Conservation (phyloP, 2,113 vertebrate genomes). For the Petrocephalus microphthalmus region DNA sequence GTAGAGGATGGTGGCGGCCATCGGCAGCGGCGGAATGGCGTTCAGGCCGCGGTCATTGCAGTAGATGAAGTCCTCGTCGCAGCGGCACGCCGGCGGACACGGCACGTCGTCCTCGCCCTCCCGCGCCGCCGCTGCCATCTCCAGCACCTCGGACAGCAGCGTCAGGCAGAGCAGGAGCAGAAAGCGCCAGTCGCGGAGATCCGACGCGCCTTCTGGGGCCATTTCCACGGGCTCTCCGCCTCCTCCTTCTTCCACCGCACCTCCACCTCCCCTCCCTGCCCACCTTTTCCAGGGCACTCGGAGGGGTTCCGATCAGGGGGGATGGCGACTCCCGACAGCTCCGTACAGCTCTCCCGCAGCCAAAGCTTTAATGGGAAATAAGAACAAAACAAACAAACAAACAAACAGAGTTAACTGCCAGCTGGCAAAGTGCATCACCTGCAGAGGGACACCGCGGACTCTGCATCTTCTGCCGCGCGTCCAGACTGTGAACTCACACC, state of each 20-base stretch:
- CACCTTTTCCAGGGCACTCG: not conserved
- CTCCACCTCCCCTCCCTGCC: not conserved
- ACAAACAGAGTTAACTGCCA: not conserved
- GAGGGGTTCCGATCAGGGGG: not conserved
- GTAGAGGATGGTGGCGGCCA: slow-evolving; percentile 80
- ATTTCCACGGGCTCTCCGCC: slow-evolving; percentile 40
- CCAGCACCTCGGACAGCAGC: slow-evolving; percentile 77
- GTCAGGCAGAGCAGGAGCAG: slow-evolving; percentile 81
- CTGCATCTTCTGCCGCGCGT: not conserved
- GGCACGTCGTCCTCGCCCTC: slow-evolving; percentile 53
- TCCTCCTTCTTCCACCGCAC: not conserved
- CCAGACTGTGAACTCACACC: not conserved
- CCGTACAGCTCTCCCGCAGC: not conserved
- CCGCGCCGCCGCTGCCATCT: slow-evolving; percentile 53
- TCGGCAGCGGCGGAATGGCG: slow-evolving; percentile 75
- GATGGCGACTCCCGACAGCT: not conserved
- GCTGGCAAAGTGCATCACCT: not conserved
- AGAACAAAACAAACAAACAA: not conserved
- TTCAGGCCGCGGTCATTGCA: slow-evolving; percentile 91
- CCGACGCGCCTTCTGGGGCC: slow-evolving; percentile 69
- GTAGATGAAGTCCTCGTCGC: slow-evolving; percentile 84
- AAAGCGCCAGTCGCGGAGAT: slow-evolving; percentile 83
- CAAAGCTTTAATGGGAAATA: not conserved
- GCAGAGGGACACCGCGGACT: not conserved
- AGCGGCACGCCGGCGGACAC: slow-evolving; percentile 82